These are phyloP conservation scores for Tachina grossa DNA, from an alignment of 2,888 invertebrate species.

Conservation along the genomic window DNA sequence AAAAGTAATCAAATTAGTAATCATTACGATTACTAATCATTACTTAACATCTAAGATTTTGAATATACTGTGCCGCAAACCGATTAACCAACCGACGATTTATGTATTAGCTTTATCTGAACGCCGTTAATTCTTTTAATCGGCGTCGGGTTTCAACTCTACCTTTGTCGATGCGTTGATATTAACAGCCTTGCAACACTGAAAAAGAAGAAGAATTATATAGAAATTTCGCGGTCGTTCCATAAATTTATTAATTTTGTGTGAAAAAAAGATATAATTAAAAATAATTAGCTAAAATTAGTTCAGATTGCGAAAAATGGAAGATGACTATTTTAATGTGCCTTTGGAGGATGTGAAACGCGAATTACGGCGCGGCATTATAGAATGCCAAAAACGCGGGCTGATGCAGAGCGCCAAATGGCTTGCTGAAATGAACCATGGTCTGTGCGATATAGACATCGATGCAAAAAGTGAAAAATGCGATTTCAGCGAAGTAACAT, in stretches of 20 bases:
- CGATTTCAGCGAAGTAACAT: conserved; percentile 69
- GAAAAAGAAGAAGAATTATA: conserved; percentile 24
- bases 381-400: conserved; percentile 91
- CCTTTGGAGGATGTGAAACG: conserved; percentile 86
- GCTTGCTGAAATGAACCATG: conserved; percentile 92
- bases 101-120: neutral
- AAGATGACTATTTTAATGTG: conserved; percentile 81
- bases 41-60: no score
- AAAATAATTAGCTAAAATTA: neutral
- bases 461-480: conserved; percentile 82
- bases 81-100: no score
- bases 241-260: neutral
- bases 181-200: no score
- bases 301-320: conserved; percentile 73
- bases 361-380: conserved; percentile 86
- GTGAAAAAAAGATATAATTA: neutral
- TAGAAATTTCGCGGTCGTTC: neutral
- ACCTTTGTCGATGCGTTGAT: conserved; percentile 35
- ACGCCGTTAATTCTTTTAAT: neutral
- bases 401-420: conserved; percentile 92
- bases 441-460: conserved; percentile 86
- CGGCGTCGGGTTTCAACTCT: conserved; percentile 23
- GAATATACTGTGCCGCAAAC: no score
- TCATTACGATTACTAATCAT: no score
- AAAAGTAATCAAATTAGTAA: no score